These are phyloP conservation scores for Dendrophyllia cribrosa DNA, from an alignment of 64 coral and sea anemone genomes.

Conservation along the genomic window DNA sequence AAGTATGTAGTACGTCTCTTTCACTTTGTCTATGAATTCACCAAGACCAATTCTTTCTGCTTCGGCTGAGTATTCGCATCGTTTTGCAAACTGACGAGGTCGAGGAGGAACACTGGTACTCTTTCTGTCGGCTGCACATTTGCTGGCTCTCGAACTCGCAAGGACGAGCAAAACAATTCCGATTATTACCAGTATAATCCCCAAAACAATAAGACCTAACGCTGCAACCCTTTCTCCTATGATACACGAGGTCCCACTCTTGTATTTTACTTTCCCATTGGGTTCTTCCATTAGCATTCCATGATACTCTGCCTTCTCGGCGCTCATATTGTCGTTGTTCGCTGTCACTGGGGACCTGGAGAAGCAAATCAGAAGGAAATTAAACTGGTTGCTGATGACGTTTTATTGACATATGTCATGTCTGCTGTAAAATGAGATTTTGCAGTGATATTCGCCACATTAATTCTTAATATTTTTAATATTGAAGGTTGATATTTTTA, in stretches of 20 bases:
- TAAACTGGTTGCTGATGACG: background rate
- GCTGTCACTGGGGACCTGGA: too few relatives aligned
- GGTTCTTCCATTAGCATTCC: conserved; percentile 24
- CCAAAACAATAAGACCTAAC: conserved; percentile 30
- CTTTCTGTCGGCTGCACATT: background rate
- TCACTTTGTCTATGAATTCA: conserved; percentile 68
- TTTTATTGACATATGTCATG: conserved; percentile 1
- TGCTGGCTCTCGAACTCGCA: conserved; percentile 16
- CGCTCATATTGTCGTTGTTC: background rate
- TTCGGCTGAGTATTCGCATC: conserved; percentile 73
- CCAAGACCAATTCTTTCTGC: conserved; percentile 65
- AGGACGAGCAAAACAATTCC: conserved; percentile 64
- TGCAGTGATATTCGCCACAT: too few relatives aligned
- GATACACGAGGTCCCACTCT: conserved; percentile 7
- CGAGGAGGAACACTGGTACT: too few relatives aligned
- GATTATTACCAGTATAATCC: conserved; percentile 20
- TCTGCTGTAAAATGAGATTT: background rate
- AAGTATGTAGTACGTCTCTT: conserved; percentile 52
- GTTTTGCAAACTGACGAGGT: background rate
- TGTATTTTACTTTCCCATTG: background rate
- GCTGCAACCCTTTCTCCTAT: conserved; percentile 32
- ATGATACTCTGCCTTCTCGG: background rate
- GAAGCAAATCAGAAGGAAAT: too few relatives aligned
- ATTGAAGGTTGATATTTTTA: too few relatives aligned
- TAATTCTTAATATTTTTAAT: too few relatives aligned